Base-by-base conservation (phyloP, 2,113 vertebrate genomes). In the Brachypodius melanocephalos region DNA sequence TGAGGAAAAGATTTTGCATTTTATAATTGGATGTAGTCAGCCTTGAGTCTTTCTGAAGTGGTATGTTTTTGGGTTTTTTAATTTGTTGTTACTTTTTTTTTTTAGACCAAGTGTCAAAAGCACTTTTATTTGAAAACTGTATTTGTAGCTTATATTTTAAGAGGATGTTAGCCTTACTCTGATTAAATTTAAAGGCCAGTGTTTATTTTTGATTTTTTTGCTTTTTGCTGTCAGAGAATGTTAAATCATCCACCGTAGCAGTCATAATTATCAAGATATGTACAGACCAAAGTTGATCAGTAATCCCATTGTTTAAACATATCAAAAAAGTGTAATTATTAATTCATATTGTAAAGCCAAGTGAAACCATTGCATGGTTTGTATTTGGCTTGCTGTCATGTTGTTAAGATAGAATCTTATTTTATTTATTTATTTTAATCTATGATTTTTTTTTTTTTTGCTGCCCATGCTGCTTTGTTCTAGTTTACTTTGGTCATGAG, bases 211-310 rank as follows among this genome's bases (percentile, higher is more conserved):
- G 5, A 9, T 89, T 96, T 20, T 48, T 94, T 86, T 95, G 46
- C 89, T 97, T 97, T 97, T 96, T 94, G 46, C 85, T 94, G 52
- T 97, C 96, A 94, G 91, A 97, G 96, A 97, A 96, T 94, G 95
- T 97, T 92, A 89, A 91, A 94, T 95, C 92, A 95, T 89, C 95
- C 94, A 93, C 59, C 24, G n/a, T 92, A 96, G 96, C 97, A 97
- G 74, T 97, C 96, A 82, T 86, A 71, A 95, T 96, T 97, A 97
- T 92, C 96, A 94, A 97, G 96, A 96, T 93, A 94, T 95, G 96
- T 97, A 97, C 95, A 98, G 97, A 98, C 98, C 97, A 98, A 98
- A 98, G 97, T 98, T 85, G 32, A 89, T 93, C 96, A 94, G 69
- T 94, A 94, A 71, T 93, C 96, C 97, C 95, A 80, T 94, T 96